Conservation (phyloP, 2,888 invertebrate genomes). For the Brachylomia viminalis region DNA sequence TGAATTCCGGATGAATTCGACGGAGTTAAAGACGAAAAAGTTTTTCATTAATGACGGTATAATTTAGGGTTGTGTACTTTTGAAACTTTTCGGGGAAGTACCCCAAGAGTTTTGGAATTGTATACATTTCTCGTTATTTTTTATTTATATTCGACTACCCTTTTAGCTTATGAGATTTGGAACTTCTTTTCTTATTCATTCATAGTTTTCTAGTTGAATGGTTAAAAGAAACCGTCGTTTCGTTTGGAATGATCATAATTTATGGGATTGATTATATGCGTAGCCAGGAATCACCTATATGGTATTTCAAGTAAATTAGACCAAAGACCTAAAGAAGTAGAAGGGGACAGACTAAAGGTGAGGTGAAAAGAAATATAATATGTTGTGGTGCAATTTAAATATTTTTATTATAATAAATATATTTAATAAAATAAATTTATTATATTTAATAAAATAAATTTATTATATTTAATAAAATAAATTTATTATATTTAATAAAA, state of each 20-base stretch:
- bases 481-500: too few relatives aligned
- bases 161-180: not conserved
- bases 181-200: not conserved
- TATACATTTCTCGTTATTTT: not conserved
- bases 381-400: not conserved
- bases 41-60: constrained; percentile 25
- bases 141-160: not conserved
- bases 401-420: too few relatives aligned
- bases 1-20: constrained; percentile 26
- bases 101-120: not conserved
- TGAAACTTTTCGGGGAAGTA: constrained; percentile 19
- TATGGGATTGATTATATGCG: not conserved
- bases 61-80: constrained; percentile 30
- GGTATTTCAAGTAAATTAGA: not conserved
- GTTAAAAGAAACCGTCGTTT: not conserved
- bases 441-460: too few relatives aligned
- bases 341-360: too few relatives aligned
- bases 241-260: too few relatives aligned
- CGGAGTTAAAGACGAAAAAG: constrained; percentile 29
- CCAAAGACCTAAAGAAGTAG: not conserved
- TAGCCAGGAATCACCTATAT: not conserved
- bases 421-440: too few relatives aligned
- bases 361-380: too few relatives aligned
- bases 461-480: too few relatives aligned
- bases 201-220: not conserved